Percentiles rank a stretch among this genome's conserved stretches.
Evolutionary conservation across 2,888 invertebrate species (phyloP).

Genomic region (Agrotis clavis): DNA sequence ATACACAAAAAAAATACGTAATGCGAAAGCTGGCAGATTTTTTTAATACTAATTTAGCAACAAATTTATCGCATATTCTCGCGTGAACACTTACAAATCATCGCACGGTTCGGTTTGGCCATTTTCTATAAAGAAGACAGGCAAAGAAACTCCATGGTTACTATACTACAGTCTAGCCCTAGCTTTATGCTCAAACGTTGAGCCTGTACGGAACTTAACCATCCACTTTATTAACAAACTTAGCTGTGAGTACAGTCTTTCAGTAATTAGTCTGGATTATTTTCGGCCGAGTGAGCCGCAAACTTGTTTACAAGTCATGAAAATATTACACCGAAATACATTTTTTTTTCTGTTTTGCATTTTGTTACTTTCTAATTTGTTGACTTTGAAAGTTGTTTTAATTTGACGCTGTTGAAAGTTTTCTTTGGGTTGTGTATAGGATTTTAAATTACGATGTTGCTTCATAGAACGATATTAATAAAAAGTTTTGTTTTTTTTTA

Average conservation of each 20-base stretch:
- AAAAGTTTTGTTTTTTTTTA: too few species aligned
- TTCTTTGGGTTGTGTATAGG: slow-evolving; percentile 1
- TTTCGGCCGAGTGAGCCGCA: slow-evolving; percentile 81
- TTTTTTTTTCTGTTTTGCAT: slow-evolving; percentile 53
- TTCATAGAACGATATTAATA: too few species aligned
- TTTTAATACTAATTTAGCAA: too few species aligned
- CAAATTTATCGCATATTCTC: too few species aligned
- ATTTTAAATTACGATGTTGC: slow-evolving; percentile 14
- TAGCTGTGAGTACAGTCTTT: slow-evolving; percentile 84
- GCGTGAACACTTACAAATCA: too few species aligned
- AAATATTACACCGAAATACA: slow-evolving; percentile 59
- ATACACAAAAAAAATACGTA: too few species aligned
- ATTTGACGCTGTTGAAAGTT: slow-evolving; percentile 1
- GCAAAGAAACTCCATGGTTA: too few species aligned
- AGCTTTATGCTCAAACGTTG: slow-evolving; percentile 69
- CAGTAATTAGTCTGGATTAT: slow-evolving; percentile 89
- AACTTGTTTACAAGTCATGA: slow-evolving; percentile 74
- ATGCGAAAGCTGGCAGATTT: too few species aligned
- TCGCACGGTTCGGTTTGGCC: too few species aligned
- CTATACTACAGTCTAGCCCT: slow-evolving; percentile 54
- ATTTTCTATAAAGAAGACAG: too few species aligned
- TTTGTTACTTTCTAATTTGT: slow-evolving; percentile 44
- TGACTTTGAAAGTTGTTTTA: slow-evolving; percentile 26
- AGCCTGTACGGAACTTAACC: slow-evolving; percentile 80
- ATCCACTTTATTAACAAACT: slow-evolving; percentile 90